Evolutionary conservation across 2,113 vertebrate species (phyloP), one percentile per base, ranked within the genome.

Genomic region (Enhydra lutris): DNA sequence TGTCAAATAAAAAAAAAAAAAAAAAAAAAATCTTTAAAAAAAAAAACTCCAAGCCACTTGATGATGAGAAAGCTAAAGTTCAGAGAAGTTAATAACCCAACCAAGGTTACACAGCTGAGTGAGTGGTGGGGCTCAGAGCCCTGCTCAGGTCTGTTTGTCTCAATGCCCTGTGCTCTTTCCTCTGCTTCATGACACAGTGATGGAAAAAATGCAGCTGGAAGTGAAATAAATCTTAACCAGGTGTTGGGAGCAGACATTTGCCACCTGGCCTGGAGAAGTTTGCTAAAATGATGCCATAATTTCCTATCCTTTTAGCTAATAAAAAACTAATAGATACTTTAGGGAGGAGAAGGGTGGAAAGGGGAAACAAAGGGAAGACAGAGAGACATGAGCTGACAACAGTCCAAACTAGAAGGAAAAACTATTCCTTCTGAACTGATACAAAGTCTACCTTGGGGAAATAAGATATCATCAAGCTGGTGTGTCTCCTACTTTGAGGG

Each of bases 251-350:
- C 95, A 95, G 90, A 88, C 63, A 74, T 29, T 80, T 55, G 97
- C 96, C 97, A 97, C 95, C 97, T 96, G 95, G 95, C 65, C 34
- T 57, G 63, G 92, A 92, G 92, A 87, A 18, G 50, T 36, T 65
- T 8, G 29, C 71, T 52, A 80, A 84, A 91, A 78, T 91, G 88
- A 97, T 88, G 96, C 84, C 95, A 79, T 92, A 47, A 96, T 98
- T 97, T 95, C 94, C 96, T 96, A 95, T 39, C 74, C 57, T 81
- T 89, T 74, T 55, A 69, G 95, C 84, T 89, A 92, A 91, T 55
- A 97, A 95, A 94, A 65, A 88, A n/a, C 36, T n/a, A 84, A 59
- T 50, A 71, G 84, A 50, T 61, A 90, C 94, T 94, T 96, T 85
- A 83, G 69, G 42, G 89, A 36, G 45, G 59, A 21, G 55, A 23